Evolutionary conservation across 2,113 vertebrate species (phyloP), one percentile per base, ranked within the genome.

Genomic region (Zosterops borbonicus): DNA sequence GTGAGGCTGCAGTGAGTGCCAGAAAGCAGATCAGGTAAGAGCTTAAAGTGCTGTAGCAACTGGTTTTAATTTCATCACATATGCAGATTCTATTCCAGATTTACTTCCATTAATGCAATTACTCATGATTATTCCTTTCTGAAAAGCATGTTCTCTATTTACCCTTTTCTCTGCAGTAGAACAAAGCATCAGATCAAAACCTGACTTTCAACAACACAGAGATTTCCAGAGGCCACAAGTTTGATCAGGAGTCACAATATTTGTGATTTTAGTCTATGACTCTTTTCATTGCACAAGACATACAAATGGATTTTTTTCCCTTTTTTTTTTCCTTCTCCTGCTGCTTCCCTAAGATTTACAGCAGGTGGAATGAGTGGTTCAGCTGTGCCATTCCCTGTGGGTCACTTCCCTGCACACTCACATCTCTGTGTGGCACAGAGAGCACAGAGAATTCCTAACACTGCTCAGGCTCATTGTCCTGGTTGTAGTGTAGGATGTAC

Each of bases 241-340:
- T 37, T 63, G 65, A 91, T 47, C 52, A 21, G 37, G 55, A 49
- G 20, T 41, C 0, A 0, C 33, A 67, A 9, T 35, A 55, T 22
- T 46, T 67, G 29, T 63, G 42, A 3, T 70, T 79, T 79, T 11
- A 67, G 33, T 42, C n/a, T 15, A 9, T 6, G 16, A 33, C 3
- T 18, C 23, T 29, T 25, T 39, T 29, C 7, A 3, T 7, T 46
- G 16, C 24, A 18, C 7, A 12, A 55, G 7, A 16, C 21, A 47
- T 0, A 3, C 6, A 64, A 42, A 19, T 4, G 35, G 5, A 12
- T 37, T 4, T 58, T 59, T 35, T 3, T 1, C 11, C 17, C 10
- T 9, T 21, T 9, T 8, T 8, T 22, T 12, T 49, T 52, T 12
- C 7, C 12, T 35, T 59, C 10, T 41, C 11, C 80, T 55, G 13